phyloP scores from a whole-genome alignment of 2,797 vertebrate genomes.

The Rhinophrynus dorsalis region DNA sequence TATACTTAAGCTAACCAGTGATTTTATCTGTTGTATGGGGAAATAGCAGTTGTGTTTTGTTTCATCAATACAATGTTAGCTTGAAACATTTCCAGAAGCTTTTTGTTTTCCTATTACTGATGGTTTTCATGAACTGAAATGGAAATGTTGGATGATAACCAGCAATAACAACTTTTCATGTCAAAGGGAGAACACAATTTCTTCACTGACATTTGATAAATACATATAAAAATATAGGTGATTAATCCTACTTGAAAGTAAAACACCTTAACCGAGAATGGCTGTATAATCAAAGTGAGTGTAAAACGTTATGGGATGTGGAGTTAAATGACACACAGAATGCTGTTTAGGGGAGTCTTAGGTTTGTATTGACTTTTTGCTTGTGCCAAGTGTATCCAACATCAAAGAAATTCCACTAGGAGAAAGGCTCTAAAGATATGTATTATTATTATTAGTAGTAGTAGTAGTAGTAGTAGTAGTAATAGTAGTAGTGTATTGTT shows the following conservation, averaged over 20 bases:
- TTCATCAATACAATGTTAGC: not conserved
- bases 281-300: too few species aligned
- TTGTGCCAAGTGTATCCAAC: too few species aligned
- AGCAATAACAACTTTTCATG: not conserved
- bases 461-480: too few species aligned
- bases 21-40: constrained; percentile 2
- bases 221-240: not conserved
- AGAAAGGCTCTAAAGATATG: too few species aligned
- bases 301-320: too few species aligned
- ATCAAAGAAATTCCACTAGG: too few species aligned
- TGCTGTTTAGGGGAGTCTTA: too few species aligned
- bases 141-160: constrained; percentile 4
- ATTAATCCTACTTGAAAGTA: constrained; percentile 4
- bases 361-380: too few species aligned
- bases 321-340: too few species aligned
- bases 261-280: too few species aligned
- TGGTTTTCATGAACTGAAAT: not conserved
- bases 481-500: too few species aligned
- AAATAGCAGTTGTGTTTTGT: not conserved
- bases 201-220: not conserved
- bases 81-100: not conserved
- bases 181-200: not conserved
- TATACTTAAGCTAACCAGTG: not conserved
- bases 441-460: too few species aligned
- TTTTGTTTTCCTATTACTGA: not conserved